Conservation (phyloP, 2,797 vertebrate species). For the Loriculus beryllinus region DNA sequence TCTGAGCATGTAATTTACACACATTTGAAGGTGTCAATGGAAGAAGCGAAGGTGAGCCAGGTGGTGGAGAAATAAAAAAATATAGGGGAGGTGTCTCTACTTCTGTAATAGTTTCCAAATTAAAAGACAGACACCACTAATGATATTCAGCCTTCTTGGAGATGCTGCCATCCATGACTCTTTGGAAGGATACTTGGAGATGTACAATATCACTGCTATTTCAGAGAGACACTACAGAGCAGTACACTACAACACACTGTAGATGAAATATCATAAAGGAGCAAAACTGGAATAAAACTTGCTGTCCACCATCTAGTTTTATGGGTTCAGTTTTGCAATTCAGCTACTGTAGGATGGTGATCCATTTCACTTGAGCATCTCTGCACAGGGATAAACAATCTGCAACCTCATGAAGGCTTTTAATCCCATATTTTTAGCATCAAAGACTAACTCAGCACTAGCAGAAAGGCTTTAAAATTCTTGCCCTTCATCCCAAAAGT, state of each 20-base stretch:
- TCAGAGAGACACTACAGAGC: not conserved
- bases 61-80: not conserved
- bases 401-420: not conserved
- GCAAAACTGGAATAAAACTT: not conserved
- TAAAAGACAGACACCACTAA: not conserved
- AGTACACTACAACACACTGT: not conserved
- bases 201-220: not conserved
- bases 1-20: not conserved
- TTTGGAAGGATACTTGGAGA: not conserved
- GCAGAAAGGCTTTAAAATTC: conserved; percentile 74
- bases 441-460: conserved; percentile 68
- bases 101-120: not conserved
- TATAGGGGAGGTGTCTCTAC: not conserved
- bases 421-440: conserved; percentile 63
- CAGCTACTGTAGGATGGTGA: not conserved
- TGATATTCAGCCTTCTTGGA: not conserved
- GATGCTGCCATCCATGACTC: not conserved
- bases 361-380: not conserved
- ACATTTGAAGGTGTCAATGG: not conserved
- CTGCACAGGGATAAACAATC: conserved; percentile 3
- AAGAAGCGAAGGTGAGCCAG: not conserved
- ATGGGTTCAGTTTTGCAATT: not conserved
- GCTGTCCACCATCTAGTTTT: not conserved
- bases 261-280: not conserved
- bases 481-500: conserved; percentile 44